Percentiles rank a stretch among this genome's conserved stretches.
phyloP scores from a whole-genome alignment of 2,797 vertebrate species.

The Halcyon badia region DNA sequence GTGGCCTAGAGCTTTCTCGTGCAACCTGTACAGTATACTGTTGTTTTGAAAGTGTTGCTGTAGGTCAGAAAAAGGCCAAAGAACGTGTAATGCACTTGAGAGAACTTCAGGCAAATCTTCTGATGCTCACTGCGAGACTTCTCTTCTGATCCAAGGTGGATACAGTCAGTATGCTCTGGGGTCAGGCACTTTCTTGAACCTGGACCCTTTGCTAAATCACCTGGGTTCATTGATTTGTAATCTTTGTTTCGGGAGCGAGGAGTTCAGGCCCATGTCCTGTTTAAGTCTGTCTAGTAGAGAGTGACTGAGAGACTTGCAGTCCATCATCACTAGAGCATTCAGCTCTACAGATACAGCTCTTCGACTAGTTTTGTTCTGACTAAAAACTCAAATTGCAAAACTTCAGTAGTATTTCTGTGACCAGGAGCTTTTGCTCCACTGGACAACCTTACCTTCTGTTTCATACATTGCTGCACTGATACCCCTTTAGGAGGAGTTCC shows the following conservation, averaged over 20 bases:
- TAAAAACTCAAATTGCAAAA: not conserved
- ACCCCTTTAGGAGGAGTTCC: not conserved
- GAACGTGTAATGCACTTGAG: not conserved
- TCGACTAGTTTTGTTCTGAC: not conserved
- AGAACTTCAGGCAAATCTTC: not conserved
- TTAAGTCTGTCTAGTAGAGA: not conserved
- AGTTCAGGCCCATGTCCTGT: not conserved
- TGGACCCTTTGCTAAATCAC: not conserved
- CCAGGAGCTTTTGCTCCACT: not conserved
- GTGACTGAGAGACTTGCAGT: not conserved
- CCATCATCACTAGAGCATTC: not conserved
- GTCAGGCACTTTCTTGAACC: not conserved
- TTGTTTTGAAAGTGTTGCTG: not conserved
- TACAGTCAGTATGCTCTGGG: not conserved
- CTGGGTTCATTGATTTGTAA: not conserved
- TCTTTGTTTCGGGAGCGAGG: not conserved
- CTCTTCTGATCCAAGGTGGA: not conserved
- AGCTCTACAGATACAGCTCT: not conserved
- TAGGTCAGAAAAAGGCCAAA: not conserved
- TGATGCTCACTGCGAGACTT: not conserved
- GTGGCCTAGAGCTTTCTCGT: not conserved
- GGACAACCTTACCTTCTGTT: not conserved
- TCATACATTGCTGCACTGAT: rapidly evolving
- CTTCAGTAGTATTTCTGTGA: not conserved
- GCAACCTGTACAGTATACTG: not conserved